These are phyloP conservation scores for Prunella fulvescens DNA, from an alignment of 2,113 vertebrate genomes.

Conservation along the genomic window DNA sequence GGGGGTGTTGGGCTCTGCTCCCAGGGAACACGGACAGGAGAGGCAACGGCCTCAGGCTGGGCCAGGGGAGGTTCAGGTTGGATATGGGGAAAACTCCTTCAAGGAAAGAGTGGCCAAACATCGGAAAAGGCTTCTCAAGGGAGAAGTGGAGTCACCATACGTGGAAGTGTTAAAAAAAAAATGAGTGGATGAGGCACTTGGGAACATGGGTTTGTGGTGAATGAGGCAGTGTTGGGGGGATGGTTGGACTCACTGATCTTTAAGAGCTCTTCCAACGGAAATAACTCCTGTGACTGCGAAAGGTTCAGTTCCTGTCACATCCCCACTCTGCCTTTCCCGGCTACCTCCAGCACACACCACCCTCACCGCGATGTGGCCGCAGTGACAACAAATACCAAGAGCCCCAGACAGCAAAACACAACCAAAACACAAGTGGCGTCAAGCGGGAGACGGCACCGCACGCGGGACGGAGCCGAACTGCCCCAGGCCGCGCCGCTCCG, in stretches of 20 bases:
- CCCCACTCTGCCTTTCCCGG: not conserved
- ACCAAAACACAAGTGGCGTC: not conserved
- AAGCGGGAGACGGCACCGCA: not conserved
- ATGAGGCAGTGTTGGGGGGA: no score
- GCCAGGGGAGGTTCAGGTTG: not conserved
- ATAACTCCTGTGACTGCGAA: not conserved
- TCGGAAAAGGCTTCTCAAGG: not conserved
- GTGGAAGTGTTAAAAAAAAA: not conserved
- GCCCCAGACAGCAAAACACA: not conserved
- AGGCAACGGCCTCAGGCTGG: accelerated
- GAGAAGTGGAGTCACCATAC: not conserved
- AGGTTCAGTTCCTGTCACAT: not conserved
- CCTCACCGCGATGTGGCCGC: not conserved
- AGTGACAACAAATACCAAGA: not conserved
- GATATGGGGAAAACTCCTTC: not conserved
- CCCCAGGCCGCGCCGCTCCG: no score
- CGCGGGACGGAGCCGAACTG: not conserved
- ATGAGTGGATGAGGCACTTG: not conserved
- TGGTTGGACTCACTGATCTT: not conserved
- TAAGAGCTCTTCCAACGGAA: not conserved
- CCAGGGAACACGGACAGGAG: not conserved
- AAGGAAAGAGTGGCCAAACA: not conserved
- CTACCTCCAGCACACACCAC: not conserved
- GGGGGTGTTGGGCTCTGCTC: not conserved
- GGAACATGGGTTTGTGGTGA: not conserved